These are phyloP conservation scores for Drosophila sproati DNA, from an alignment of 1,140 invertebrate species.

Conservation along the genomic window DNA sequence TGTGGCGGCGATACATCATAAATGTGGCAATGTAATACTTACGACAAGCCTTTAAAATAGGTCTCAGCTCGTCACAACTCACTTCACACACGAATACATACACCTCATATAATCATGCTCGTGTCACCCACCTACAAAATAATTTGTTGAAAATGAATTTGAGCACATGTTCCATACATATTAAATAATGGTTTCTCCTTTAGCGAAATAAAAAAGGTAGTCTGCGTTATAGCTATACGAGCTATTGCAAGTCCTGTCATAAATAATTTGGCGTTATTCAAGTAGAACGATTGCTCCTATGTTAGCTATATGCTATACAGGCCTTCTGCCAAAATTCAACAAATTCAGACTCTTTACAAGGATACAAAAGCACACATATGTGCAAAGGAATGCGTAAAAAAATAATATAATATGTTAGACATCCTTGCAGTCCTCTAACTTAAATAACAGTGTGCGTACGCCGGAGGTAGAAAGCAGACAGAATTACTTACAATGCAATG, in stretches of 20 bases:
- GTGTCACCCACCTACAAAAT: conserved; percentile 5
- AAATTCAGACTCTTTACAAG: too few relatives aligned
- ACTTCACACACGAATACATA: conserved; percentile 14
- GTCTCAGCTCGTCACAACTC: conserved; percentile 26
- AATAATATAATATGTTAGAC: too few relatives aligned
- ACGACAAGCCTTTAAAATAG: conserved; percentile 9
- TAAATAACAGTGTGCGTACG: background rate
- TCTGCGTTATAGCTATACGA: background rate
- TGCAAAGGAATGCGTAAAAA: too few relatives aligned
- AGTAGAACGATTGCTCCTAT: too few relatives aligned
- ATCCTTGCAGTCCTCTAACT: too few relatives aligned
- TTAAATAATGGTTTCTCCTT: background rate
- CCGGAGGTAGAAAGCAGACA: background rate
- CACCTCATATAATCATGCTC: background rate
- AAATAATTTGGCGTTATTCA: too few relatives aligned
- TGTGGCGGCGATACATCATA: conserved; percentile 7
- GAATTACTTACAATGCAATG: background rate
- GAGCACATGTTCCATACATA: conserved; percentile 2
- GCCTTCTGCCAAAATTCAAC: too few relatives aligned
- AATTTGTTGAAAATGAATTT: conserved; percentile 40
- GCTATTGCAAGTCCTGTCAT: too few relatives aligned
- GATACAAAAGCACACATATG: too few relatives aligned
- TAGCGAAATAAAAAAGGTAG: background rate
- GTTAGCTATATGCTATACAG: too few relatives aligned
- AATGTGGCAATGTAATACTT: conserved; percentile 41